Evolutionary conservation across 2,113 vertebrate genomes (phyloP).

Genomic region (Neolamprologus cancellatus): DNA sequence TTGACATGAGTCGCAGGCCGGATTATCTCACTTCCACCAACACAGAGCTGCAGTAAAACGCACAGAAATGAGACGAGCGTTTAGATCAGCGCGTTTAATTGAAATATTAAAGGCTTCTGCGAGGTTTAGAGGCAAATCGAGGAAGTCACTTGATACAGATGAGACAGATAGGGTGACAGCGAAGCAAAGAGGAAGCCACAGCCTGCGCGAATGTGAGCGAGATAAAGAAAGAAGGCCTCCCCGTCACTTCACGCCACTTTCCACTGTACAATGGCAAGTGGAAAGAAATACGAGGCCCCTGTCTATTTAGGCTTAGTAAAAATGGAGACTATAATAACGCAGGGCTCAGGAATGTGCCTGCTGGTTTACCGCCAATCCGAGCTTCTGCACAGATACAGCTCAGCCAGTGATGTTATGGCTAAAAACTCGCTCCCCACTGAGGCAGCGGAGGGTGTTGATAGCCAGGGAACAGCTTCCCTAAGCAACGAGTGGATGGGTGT

Average conservation of each 20-base stretch:
- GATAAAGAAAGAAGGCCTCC: not conserved
- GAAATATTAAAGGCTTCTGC: not conserved
- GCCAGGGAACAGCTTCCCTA: not conserved
- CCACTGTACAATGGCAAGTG: conserved; percentile 1
- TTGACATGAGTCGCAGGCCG: conserved; percentile 39
- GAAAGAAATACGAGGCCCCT: not conserved
- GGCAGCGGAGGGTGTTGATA: conserved; percentile 9
- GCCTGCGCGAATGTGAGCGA: conserved; percentile 2
- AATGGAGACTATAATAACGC: conserved; percentile 42
- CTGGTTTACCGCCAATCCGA: conserved; percentile 18
- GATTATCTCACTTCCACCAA: conserved; percentile 46
- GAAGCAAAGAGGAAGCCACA: not conserved
- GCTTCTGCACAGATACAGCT: not conserved
- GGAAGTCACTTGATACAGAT: conserved; percentile 9
- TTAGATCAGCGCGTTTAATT: conserved; percentile 1
- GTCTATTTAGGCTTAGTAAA: conserved; percentile 17
- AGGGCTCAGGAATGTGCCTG: conserved; percentile 38
- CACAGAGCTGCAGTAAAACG: not conserved
- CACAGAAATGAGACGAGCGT: not conserved
- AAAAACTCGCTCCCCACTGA: not conserved
- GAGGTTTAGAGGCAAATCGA: not conserved
- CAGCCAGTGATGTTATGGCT: conserved; percentile 35
- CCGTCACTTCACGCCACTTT: not conserved
- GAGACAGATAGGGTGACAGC: not conserved
- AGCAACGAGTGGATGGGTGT: not conserved